These are phyloP conservation scores for Nymphicus hollandicus DNA, from an alignment of 2,113 vertebrate species.

Conservation along the genomic window DNA sequence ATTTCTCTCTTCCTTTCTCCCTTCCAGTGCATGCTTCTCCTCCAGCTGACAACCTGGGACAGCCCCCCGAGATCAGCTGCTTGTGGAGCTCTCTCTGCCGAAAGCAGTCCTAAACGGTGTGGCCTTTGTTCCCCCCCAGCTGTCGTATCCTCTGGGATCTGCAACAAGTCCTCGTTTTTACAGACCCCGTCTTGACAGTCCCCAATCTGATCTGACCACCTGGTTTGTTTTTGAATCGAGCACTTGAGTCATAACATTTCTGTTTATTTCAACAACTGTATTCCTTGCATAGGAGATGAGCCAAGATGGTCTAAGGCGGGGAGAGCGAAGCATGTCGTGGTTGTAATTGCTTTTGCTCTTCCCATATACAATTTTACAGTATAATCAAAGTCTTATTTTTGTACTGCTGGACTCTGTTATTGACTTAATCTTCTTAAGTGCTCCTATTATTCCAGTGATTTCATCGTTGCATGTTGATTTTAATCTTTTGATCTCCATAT, in stretches of 20 bases:
- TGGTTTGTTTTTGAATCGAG: slow-evolving; percentile 67
- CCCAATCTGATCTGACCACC: slow-evolving; percentile 69
- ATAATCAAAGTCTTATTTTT: slow-evolving; percentile 71
- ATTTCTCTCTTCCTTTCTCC: background rate
- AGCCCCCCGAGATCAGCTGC: background rate
- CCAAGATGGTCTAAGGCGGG: slow-evolving; percentile 70
- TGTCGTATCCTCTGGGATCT: slow-evolving; percentile 27
- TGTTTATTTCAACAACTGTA: slow-evolving; percentile 74
- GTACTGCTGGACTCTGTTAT: slow-evolving; percentile 65
- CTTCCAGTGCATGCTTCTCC: background rate
- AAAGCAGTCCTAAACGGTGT: background rate
- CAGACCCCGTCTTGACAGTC: slow-evolving; percentile 52
- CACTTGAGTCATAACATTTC: slow-evolving; percentile 72
- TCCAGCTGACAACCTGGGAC: slow-evolving; percentile 17
- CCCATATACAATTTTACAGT: slow-evolving; percentile 63
- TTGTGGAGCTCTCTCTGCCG: background rate
- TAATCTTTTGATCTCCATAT: slow-evolving; percentile 81
- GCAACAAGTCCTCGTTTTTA: slow-evolving; percentile 53
- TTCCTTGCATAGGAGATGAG: slow-evolving; percentile 73
- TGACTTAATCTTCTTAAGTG: slow-evolving; percentile 75
- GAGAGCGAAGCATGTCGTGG: slow-evolving; percentile 59
- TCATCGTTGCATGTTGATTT: slow-evolving; percentile 77
- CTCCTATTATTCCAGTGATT: slow-evolving; percentile 77
- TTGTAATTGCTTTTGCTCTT: slow-evolving; percentile 71
- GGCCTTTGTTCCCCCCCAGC: slow-evolving; percentile 55